Base-by-base conservation (phyloP, 2,888 invertebrate genomes). In the Metellina segmentata region DNA sequence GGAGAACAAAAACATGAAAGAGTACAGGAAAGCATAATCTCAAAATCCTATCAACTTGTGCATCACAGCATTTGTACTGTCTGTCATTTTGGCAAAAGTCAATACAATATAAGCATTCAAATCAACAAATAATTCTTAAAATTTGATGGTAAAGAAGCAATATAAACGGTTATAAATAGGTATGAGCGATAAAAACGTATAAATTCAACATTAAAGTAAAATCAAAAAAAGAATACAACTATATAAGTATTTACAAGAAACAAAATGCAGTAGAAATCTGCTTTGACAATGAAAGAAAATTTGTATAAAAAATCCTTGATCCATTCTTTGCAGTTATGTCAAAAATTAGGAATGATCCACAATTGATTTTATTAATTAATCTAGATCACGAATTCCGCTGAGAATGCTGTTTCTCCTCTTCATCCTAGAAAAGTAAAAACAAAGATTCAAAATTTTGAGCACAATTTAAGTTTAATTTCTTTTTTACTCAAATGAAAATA, bases 391-490 rank as follows among this genome's bases (percentile, higher is more conserved):
- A 81, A 70, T 88, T 81, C 48, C 72, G 87, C 81, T 87, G 87
- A n/a, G 87, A 79, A 72, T 88, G 87, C 8, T 34, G 70, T 48
- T 88, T 81, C 53, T 88, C 87, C 71, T 88, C 87, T 88, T 88
- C 87, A 61, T 88, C 87, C 87, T 88, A 52, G 20, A 81, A 74
- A 19, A 48, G 19, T 1, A n/a, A 75, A 16, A n/a, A 78, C 11
- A 49, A 34, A 51, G 11, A 49, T 48, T 6, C 5, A 72, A 72
- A 72, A 20, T 72, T 16, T 5, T 7, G 16, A 61, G 16, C 13
- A 61, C 61, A 61, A 4, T 61, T 61, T 61, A 61, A 61, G 13
- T 61, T 61, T 11, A 11, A 61, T 61, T 61, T 11, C 11, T 8
- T 34, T 34, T 34, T 34, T 4, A 34, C 34, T 34, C 4, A 34